Base-by-base conservation (phyloP, 35 echinoderm and acorn worm genomes). In the Anneissia japonica region DNA sequence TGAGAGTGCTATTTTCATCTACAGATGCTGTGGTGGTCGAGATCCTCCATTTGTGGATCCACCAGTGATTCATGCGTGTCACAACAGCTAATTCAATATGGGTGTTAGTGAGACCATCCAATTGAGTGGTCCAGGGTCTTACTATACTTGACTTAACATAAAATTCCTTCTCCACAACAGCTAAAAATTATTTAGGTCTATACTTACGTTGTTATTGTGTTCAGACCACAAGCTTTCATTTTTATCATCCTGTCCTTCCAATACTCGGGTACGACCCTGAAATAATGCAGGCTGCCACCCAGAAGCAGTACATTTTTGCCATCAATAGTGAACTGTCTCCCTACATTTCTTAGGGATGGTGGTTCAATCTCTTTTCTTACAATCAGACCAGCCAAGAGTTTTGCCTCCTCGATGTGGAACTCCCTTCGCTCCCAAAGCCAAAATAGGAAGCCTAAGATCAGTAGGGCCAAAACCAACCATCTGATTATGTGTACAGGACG, bases 191-290 rank as follows among this genome's bases (percentile, higher is more conserved):
- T n/a, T n/a, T n/a, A n/a, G n/a, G n/a, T n/a, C 0, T 80, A 30
- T n/a, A 84, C 94, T 90, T 85, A 97, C 94, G 91, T 93, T n/a
- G 87, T 90, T 0, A 97, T 77, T 30, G 94, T 97, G 39, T 97
- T 97, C 83, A 97, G 81, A 10, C 94, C 94, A 77, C 87, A 88
- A 35, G 91, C 91, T 77, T 97, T 97, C 91, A 97, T 92, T 74
- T 97, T 97, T 11, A 93, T 0, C 31, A 97, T 80, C 19, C 94
- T 73, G 56, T 97, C 94, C 39, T 93, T 90, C 94, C 94, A 97
- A 83, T 97, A 90, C 81, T 97, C 87, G 1, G 90, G 94, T 32
- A 93, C 87, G 9, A 97, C 88, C 3, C 94, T 35, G 46, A 97
- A 97, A 73, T 97, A 97, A 74, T 97, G 94, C 17, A 97, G 31